Conservation (phyloP, 2,113 vertebrate species). For the Lasiurus cinereus region DNA sequence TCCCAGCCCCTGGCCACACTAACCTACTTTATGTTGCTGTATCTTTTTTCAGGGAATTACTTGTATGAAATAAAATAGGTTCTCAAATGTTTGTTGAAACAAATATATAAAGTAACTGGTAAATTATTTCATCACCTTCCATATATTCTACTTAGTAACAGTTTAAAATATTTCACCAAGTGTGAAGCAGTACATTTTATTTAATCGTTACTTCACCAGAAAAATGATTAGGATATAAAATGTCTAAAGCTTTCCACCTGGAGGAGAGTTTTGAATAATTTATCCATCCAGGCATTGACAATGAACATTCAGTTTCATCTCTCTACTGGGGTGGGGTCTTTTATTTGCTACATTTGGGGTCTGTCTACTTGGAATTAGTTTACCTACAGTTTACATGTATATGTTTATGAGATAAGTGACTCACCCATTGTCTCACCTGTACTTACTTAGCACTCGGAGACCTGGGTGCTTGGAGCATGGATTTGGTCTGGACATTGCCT, state of each 20-base stretch:
- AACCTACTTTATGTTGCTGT: not conserved
- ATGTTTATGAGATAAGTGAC: not conserved
- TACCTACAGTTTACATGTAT: not conserved
- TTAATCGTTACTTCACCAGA: constrained; percentile 36
- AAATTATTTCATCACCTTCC: not conserved
- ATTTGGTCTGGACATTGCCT: not conserved
- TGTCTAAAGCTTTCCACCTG: not conserved
- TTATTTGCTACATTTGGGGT: not conserved
- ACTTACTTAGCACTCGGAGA: not conserved
- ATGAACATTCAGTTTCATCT: not conserved
- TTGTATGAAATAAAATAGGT: not conserved
- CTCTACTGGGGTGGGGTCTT: not conserved
- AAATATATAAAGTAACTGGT: not conserved
- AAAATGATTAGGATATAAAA: not conserved
- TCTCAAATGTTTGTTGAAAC: not conserved
- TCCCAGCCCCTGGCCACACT: rapidly evolving
- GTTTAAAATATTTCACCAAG: not conserved
- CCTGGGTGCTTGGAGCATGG: not conserved
- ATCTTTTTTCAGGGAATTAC: not conserved
- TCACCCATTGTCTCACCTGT: not conserved
- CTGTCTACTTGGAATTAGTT: not conserved
- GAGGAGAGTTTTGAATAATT: not conserved
- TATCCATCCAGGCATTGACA: not conserved
- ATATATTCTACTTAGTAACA: not conserved
- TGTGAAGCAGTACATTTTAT: not conserved